These are phyloP conservation scores for Pterois miles DNA, from an alignment of 2,797 vertebrate species.

Conservation along the genomic window DNA sequence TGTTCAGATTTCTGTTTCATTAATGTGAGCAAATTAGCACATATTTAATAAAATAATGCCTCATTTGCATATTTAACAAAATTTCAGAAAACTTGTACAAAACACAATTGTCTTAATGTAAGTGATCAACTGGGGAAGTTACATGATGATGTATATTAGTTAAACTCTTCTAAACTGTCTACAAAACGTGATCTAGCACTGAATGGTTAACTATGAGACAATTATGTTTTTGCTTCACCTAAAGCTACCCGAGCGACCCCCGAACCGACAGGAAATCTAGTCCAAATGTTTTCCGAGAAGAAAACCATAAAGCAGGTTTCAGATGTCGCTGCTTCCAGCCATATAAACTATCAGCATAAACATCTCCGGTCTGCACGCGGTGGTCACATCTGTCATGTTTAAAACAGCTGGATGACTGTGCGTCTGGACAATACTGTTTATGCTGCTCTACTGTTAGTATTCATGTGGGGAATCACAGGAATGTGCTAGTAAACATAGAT, in stretches of 20 bases:
- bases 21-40: too few species aligned
- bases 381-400: constrained; percentile 35
- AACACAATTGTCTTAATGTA: too few species aligned
- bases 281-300: constrained; percentile 39
- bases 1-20: too few species aligned
- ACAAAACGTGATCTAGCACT: not conserved
- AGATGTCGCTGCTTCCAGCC: constrained; percentile 32
- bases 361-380: constrained; percentile 31
- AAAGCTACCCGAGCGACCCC: not conserved
- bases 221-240: not conserved
- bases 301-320: constrained; percentile 48
- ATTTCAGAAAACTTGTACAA: too few species aligned
- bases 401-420: constrained; percentile 50
- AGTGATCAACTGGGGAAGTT: too few species aligned
- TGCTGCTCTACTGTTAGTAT: constrained; percentile 32
- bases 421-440: constrained; percentile 53
- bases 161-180: not conserved
- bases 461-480: constrained; percentile 56
- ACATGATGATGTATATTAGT: not conserved
- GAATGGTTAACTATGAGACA: not conserved
- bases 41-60: too few species aligned
- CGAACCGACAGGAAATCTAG: constrained; percentile 20
- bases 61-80: not conserved
- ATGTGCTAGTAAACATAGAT: constrained; percentile 32
- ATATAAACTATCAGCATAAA: constrained; percentile 52